Evolutionary conservation across 1,140 invertebrate genomes (phyloP), one percentile per base, ranked within the genome.

Genomic region (Saccostrea echinata): DNA sequence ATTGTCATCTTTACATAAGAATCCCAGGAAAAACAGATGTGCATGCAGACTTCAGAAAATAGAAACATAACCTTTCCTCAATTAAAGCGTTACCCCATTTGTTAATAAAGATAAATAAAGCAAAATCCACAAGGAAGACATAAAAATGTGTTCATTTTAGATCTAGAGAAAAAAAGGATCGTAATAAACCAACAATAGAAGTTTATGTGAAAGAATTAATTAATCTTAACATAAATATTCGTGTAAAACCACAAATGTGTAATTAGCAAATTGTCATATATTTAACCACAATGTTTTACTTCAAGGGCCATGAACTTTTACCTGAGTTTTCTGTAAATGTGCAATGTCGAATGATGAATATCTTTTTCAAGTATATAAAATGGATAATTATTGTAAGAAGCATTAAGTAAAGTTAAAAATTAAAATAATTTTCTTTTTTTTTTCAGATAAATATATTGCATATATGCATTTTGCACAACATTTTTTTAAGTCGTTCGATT

Each of bases 161-260:
- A 76, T 76, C 9, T 9, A 76, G 68, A 76, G 27, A 30, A 76
- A 33, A 68, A 33, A 27, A 27, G 24, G 8, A 30, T 30, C 16
- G 68, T 2, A 27, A 30, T 16, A 30, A 76, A 76, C 27, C 12
- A 76, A 16, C 8, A 2, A 30, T 13, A 30, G 4, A 8, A 30
- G 68, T 76, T 76, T 76, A 33, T 76, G 11, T 76, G 68, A 30
- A 76, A 24, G 64, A 30, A 30, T 76, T 33, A 76, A 71, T 30
- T 76, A 76, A 33, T 30, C 68, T 3, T 13, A 64, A 61, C 3
- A 51, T 53, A 57, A 84, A 53, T 24, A 84, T 57, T 30, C 57
- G 18, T 12, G 84, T n/a, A 55, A 85, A 51, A 24, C 35, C 55
- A 16, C 55, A 33, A n/a, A 55, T 24, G 24, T 21, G 81, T 51